Percentiles rank a stretch among this genome's conserved stretches.
Conservation (phyloP, 2,797 vertebrate genomes). For the Acanthopagrus latus region DNA sequence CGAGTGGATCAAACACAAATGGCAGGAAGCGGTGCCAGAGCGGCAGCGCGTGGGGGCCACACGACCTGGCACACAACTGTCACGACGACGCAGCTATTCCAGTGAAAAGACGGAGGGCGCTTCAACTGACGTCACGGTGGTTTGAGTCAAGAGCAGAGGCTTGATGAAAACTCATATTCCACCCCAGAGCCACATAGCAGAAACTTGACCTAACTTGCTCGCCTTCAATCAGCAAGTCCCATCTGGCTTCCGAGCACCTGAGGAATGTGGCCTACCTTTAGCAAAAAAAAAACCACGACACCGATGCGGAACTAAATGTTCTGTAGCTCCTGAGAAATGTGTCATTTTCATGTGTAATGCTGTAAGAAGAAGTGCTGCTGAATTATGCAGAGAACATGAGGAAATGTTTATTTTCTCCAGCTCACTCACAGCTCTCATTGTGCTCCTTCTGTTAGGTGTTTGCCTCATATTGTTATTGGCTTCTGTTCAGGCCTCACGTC, state of each 20-base stretch:
- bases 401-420: constrained; percentile 5
- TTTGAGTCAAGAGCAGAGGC: constrained; percentile 2
- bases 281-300: constrained; percentile 39
- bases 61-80: neutral
- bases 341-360: neutral
- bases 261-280: constrained; percentile 67
- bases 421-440: constrained; percentile 7
- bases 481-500: constrained; percentile 35
- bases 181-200: constrained; percentile 27
- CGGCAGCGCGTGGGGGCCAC: neutral
- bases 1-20: constrained; percentile 51
- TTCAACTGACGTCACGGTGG: neutral
- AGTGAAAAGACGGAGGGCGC: neutral
- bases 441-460: constrained; percentile 44
- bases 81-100: constrained; percentile 1
- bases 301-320: neutral
- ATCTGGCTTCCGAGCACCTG: constrained; percentile 56
- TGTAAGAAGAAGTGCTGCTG: neutral
- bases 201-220: constrained; percentile 76
- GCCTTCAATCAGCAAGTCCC: constrained; percentile 51
- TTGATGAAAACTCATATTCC: constrained; percentile 27
- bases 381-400: neutral
- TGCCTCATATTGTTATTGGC: constrained; percentile 31
- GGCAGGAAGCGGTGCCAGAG: constrained; percentile 27
- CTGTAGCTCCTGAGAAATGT: neutral